Conservation (phyloP, 2,797 vertebrate genomes). For the Acanthiza pusilla region DNA sequence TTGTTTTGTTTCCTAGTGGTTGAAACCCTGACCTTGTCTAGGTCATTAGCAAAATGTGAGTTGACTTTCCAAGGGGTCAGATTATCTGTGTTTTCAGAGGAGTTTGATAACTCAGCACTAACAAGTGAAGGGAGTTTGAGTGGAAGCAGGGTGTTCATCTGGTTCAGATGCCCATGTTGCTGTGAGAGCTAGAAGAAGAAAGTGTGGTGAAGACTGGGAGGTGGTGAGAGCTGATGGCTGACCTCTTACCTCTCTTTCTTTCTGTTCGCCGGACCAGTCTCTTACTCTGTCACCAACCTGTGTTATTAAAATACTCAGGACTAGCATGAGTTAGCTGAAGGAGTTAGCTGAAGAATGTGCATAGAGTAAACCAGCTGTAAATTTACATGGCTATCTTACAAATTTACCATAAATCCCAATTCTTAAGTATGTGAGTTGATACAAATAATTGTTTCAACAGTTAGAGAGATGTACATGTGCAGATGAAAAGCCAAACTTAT, state of each 20-base stretch:
- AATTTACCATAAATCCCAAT: not conserved
- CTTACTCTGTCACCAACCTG: not conserved
- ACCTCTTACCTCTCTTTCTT: not conserved
- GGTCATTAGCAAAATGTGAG: not conserved
- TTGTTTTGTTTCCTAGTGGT: not conserved
- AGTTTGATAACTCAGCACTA: not conserved
- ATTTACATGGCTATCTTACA: not conserved
- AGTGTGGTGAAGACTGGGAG: not conserved
- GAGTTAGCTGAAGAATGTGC: not conserved
- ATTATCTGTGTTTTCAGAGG: not conserved
- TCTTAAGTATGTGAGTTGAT: not conserved
- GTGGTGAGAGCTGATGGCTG: not conserved
- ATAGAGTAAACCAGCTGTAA: not conserved
- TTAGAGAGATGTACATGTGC: not conserved
- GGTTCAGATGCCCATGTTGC: fast-evolving
- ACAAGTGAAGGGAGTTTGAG: not conserved
- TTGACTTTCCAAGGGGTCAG: not conserved
- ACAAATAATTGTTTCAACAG: not conserved
- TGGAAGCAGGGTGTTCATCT: fast-evolving
- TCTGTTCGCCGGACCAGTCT: not conserved
- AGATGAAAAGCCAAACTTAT: not conserved
- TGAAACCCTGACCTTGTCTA: not conserved
- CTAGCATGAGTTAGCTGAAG: not conserved
- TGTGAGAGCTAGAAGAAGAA: not conserved
- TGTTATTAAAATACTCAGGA: not conserved